A percentile compares a stretch with the other conserved stretches of the same genome.
Evolutionary conservation across 2,113 vertebrate species (phyloP).

Genomic region (Phalacrocorax brasilianus): DNA sequence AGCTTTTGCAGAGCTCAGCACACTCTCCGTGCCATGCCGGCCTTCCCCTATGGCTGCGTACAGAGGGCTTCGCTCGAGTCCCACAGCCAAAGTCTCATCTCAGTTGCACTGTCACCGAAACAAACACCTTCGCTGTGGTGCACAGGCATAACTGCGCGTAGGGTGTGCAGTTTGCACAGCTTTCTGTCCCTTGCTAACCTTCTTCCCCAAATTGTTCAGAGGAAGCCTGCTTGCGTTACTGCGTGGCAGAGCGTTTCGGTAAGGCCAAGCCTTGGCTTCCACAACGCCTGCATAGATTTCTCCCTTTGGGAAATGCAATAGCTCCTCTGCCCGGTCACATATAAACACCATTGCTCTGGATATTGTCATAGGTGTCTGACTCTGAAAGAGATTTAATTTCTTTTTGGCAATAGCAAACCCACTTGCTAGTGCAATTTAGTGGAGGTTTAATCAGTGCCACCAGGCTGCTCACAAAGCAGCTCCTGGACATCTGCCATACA

Average conservation of each 20-base stretch:
- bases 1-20: background rate
- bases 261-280: background rate
- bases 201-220: background rate
- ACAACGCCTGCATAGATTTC: fast-evolving
- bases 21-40: fast-evolving
- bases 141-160: background rate
- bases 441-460: constrained; percentile 21
- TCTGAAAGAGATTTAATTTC: background rate
- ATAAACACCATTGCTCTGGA: background rate
- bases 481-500: background rate
- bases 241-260: background rate
- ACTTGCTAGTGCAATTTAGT: background rate
- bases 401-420: background rate
- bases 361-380: background rate
- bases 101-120: background rate
- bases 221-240: background rate
- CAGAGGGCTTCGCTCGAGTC: background rate
- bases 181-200: background rate
- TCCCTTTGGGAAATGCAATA: background rate
- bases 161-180: background rate
- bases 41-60: background rate
- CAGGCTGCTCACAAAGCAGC: background rate
- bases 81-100: background rate
- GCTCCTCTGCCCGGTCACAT: background rate
- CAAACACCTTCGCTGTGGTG: background rate